These are phyloP conservation scores for Ambastaia sidthimunki DNA, from an alignment of 2,797 vertebrate species.

Conservation along the genomic window DNA sequence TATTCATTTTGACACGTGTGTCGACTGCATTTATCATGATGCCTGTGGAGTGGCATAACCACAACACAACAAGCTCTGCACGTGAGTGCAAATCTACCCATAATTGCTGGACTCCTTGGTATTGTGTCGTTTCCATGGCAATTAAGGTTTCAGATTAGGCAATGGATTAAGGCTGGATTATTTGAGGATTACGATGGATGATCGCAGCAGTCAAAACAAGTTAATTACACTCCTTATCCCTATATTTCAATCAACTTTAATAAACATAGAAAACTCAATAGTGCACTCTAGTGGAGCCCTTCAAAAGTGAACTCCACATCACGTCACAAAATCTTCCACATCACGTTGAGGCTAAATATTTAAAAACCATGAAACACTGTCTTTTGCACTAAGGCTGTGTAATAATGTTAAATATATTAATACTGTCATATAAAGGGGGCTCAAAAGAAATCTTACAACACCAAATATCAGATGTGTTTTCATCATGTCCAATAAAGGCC, in stretches of 20 bases:
- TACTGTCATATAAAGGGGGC: neutral
- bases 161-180: conserved; percentile 54
- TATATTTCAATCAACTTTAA: conserved; percentile 45
- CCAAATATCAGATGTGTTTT: neutral
- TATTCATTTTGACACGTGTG: conserved; percentile 24
- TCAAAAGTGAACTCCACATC: neutral
- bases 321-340: neutral
- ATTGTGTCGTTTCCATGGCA: conserved; percentile 53
- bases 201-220: conserved; percentile 46
- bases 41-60: conserved; percentile 36
- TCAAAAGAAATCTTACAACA: neutral
- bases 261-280: conserved; percentile 35
- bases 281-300: conserved; percentile 38
- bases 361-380: neutral
- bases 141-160: conserved; percentile 55
- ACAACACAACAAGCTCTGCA: conserved; percentile 32
- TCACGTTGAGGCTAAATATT: neutral
- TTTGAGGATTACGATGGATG: conserved; percentile 53
- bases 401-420: neutral
- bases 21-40: conserved; percentile 31
- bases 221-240: conserved; percentile 45
- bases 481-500: neutral
- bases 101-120: conserved; percentile 43
- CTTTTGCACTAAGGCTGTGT: neutral
- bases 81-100: conserved; percentile 32